Evolutionary conservation across 2,113 vertebrate genomes (phyloP), one percentile per base, ranked within the genome.

Genomic region (Stigmatopora argus): DNA sequence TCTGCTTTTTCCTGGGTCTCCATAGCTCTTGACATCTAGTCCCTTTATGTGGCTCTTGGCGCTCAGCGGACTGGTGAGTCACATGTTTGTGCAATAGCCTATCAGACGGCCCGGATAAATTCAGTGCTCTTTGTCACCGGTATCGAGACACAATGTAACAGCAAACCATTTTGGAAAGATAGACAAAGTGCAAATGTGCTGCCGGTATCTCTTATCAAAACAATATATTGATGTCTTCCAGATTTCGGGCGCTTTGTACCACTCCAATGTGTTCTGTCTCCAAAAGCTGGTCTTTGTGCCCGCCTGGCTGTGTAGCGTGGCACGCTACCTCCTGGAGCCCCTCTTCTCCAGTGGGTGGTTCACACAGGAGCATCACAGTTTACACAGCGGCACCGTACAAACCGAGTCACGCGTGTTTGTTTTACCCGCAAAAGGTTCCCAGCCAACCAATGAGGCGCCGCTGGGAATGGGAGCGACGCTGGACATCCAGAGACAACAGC

Each of bases 391-490:
- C 10, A 9, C 4, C n/a, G 18, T n/a, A 41, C 17, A 3, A 61
- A 41, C 38, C 13, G 7, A n/a, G 11, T 21, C 38, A 52, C n/a
- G 17, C 0, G 7, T 48, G 8, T 49, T 49, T 35, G 1, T 41
- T 10, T 21, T 44, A 35, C 18, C 41, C 41, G 64, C 7, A 7
- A 48, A 31, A 86, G 86, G 93, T 47, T 85, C 90, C 21, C 93
- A 95, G 26, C 94, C 94, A 19, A 79, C 71, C 0, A 87, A 61
- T 3, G 96, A 99, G 78, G 86, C 91, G 4, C 90, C 90, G 46
- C 67, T 97, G 56, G 96, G 96, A 55, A 98, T 98, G 95, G 96
- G 96, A 18, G 96, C 96, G 71, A 98, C 96, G 0, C 89, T 98
- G 52, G 96, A 99, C 79, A 94, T 98, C 82, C 96, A 99, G 88